Conservation (phyloP, 2,888 invertebrate genomes). For the Protophormia terraenovae region DNA sequence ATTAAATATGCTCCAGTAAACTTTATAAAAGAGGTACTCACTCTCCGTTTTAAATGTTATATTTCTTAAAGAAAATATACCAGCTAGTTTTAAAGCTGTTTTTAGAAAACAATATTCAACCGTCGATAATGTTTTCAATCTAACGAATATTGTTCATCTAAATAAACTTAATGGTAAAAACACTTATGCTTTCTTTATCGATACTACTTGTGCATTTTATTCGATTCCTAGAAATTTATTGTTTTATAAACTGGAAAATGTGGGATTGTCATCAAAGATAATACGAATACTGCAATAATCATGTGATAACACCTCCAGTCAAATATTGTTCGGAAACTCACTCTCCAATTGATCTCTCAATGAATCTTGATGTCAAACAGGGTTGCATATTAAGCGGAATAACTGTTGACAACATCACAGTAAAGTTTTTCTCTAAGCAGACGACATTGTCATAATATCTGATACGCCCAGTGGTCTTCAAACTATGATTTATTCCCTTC, state of each 20-base stretch:
- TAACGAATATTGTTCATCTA: no score
- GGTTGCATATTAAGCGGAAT: not conserved
- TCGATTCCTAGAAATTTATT: not conserved
- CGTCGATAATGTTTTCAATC: no score
- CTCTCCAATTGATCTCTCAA: not conserved
- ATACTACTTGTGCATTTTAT: not conserved
- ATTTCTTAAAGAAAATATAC: no score
- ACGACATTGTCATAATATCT: constrained; percentile 1
- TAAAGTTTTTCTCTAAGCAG: not conserved
- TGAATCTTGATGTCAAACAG: not conserved
- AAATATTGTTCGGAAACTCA: not conserved
- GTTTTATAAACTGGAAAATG: not conserved
- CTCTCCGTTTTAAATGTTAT: no score
- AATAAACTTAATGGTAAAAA: no score
- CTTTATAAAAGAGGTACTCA: no score
- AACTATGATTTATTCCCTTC: no score
- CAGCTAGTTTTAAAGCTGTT: no score
- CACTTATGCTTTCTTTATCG: not conserved
- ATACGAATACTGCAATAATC: no score
- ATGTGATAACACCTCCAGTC: not conserved
- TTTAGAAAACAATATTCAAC: no score
- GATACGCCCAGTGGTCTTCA: not conserved
- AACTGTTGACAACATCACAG: not conserved
- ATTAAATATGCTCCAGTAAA: not conserved
- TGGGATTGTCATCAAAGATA: not conserved